Evolutionary conservation across 2,888 invertebrate genomes (phyloP), one percentile per base, ranked within the genome.

Genomic region (Cryptus armator): DNA sequence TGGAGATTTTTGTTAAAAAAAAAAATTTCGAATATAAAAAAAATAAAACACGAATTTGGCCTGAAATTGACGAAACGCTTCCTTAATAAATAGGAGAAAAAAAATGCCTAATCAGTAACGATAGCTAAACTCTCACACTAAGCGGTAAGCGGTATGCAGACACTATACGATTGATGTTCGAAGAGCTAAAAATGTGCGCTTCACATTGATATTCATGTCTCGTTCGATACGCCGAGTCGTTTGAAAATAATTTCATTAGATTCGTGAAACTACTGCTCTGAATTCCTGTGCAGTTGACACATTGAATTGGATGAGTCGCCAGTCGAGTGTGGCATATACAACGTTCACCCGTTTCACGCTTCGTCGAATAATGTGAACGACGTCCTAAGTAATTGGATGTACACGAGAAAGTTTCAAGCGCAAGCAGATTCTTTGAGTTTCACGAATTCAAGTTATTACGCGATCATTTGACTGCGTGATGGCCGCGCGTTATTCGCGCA

Each of bases 301-400:
- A 77, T 84, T 67, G 59, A 68, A 77, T 77, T 59, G 72, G 44
- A 44, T 68, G 77, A 81, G 74, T 81, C 77, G 81, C 62, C 67
- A 81, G 67, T 72, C 53, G 68, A 77, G 62, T 64, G 70, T 71
- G 32, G 64, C 77, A 48, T 78, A 62, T 78, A 72, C 77, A 83
- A 67, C 78, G 83, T 68, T 83, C 74, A 44, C 72, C 83, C 77
- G 78, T 78, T 83, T 83, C 66, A 80, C 80, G 85, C 83, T 76
- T 74, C 75, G 83, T 64, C 80, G 80, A 83, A 80, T 76, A 85
- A 83, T 71, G 51, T 82, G 76, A 81, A 81, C 53, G 81, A 81
- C 74, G 74, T 81, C 62, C 62, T 81, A 56, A 71, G 83, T 85
- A 85, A 83, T 75, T 83, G 75, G 83, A 85, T 85, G 66, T 79